Conservation (phyloP, 2,888 invertebrate genomes). For the Eupithecia dodoneata region DNA sequence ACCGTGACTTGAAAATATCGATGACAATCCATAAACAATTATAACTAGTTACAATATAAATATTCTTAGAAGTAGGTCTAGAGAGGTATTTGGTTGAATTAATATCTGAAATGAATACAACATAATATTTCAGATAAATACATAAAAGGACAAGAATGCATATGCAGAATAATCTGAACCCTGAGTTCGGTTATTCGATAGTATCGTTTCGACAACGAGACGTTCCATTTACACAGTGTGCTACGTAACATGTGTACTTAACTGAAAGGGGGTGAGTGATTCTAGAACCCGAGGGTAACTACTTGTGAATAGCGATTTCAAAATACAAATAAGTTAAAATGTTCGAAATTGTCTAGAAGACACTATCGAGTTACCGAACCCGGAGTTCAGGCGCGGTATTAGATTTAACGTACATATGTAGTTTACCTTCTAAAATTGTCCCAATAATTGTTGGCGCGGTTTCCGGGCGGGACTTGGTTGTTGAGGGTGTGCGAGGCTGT, state of each 20-base stretch:
- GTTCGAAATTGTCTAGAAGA: not conserved
- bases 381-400: not conserved
- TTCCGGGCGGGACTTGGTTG: conserved; percentile 95
- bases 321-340: too few relatives aligned
- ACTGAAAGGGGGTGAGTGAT: too few relatives aligned
- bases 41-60: conserved; percentile 28
- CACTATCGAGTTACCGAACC: not conserved
- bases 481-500: conserved; percentile 87
- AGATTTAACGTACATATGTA: not conserved
- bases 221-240: not conserved
- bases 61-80: conserved; percentile 37
- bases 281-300: too few relatives aligned
- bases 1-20: conserved; percentile 43
- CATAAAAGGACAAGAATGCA: not conserved
- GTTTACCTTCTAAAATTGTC: conserved; percentile 95
- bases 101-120: conserved; percentile 75
- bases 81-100: conserved; percentile 50
- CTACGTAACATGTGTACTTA: not conserved
- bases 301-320: too few relatives aligned
- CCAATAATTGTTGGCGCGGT: conserved; percentile 96
- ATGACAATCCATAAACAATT: conserved; percentile 32
- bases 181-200: not conserved
- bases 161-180: not conserved
- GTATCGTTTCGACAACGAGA: not conserved
- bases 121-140: not conserved